phyloP scores from a whole-genome alignment of 2,888 invertebrate species.

The Zygogramma bicolorata region DNA sequence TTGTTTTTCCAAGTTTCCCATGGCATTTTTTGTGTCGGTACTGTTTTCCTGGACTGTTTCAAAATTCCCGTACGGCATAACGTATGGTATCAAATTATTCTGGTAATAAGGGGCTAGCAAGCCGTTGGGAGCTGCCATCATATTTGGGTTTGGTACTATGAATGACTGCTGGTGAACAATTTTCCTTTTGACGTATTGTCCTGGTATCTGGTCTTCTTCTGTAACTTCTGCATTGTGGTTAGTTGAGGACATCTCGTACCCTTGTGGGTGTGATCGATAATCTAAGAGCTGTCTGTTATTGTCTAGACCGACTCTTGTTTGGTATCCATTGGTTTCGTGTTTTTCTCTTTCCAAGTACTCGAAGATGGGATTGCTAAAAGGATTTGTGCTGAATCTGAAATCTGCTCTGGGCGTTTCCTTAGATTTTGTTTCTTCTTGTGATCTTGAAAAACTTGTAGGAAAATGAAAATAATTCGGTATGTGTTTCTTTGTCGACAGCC shows the following conservation, averaged over 20 bases:
- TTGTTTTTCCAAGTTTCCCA: conserved; percentile 52
- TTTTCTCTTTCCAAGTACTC: conserved; percentile 56
- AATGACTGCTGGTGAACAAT: conserved; percentile 63
- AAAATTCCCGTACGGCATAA: neutral
- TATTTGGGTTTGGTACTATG: conserved; percentile 50
- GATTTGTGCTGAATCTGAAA: conserved; percentile 54
- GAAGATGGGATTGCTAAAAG: conserved; percentile 59
- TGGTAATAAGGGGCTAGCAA: neutral
- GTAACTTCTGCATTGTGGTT: conserved; percentile 47
- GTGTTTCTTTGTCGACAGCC: conserved; percentile 54
- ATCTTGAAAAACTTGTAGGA: conserved; percentile 53
- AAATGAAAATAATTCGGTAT: conserved; percentile 52
- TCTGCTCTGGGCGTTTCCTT: conserved; percentile 40
- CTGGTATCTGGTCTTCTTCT: conserved; percentile 56
- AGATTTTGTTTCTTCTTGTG: conserved; percentile 33
- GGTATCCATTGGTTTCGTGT: conserved; percentile 20
- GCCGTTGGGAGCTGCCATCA: conserved; percentile 2
- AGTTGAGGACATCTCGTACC: conserved; percentile 37
- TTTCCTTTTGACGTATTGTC: conserved; percentile 61
- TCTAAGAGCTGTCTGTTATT: conserved; percentile 33
- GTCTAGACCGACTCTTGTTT: conserved; percentile 9
- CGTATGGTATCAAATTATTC: conserved; percentile 1
- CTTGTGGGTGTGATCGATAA: conserved; percentile 26
- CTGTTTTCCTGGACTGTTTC: neutral
- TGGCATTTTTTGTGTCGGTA: conserved; percentile 22